These are phyloP conservation scores for Noctua comes DNA, from an alignment of 2,888 invertebrate species.

Conservation along the genomic window DNA sequence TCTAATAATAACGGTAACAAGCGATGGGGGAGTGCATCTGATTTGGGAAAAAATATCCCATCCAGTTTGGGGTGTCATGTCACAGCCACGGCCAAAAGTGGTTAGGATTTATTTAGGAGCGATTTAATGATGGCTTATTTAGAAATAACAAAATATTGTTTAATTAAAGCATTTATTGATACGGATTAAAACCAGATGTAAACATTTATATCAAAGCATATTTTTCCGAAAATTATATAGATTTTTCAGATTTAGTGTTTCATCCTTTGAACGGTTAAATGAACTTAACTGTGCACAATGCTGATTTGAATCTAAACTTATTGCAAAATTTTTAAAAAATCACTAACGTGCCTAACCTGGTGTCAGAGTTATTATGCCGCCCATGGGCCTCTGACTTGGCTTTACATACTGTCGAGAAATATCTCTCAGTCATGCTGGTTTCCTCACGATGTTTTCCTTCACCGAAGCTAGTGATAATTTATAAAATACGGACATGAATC, in stretches of 20 bases:
- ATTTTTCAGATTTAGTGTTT: neutral
- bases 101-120: neutral
- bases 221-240: neutral
- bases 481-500: no score
- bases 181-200: neutral
- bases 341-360: no score
- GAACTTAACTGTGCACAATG: neutral
- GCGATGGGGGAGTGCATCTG: conserved; percentile 81
- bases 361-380: no score
- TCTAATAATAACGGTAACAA: conserved; percentile 85
- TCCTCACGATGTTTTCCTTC: no score
- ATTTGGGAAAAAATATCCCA: conserved; percentile 80
- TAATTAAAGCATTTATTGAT: neutral
- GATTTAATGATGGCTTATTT: neutral
- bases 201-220: neutral
- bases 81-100: conserved; percentile 64
- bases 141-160: neutral
- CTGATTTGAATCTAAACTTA: neutral
- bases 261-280: neutral
- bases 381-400: no score
- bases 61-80: conserved; percentile 74
- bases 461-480: no score
- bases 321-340: no score
- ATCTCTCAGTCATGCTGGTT: no score
- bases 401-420: no score